Conservation (phyloP, 2,888 invertebrate genomes). For the Ectemnius cavifrons region DNA sequence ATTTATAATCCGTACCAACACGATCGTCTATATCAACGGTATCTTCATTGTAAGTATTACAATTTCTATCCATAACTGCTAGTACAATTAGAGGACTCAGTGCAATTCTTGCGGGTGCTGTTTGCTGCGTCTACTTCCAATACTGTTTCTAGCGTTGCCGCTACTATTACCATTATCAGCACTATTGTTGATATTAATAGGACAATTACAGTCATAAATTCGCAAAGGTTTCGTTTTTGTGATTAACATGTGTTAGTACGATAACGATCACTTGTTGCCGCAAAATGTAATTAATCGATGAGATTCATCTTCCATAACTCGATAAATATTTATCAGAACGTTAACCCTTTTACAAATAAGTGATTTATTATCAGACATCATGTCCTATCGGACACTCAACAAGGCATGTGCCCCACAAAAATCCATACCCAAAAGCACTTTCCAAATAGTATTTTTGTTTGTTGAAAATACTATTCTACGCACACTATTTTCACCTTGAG, state of each 20-base stretch:
- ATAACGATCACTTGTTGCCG: slow-evolving; percentile 12
- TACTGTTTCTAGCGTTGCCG: slow-evolving; percentile 22
- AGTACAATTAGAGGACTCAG: slow-evolving; percentile 28
- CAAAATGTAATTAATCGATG: slow-evolving; percentile 19
- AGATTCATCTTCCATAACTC: slow-evolving; percentile 16
- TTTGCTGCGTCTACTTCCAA: slow-evolving; percentile 38
- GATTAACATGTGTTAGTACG: slow-evolving; percentile 7
- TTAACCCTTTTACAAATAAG: slow-evolving; percentile 5
- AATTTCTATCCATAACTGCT: slow-evolving; percentile 48
- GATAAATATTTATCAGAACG: slow-evolving; percentile 20
- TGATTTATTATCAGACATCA: slow-evolving; percentile 13
- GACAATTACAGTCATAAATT: slow-evolving; percentile 45
- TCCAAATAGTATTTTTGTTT: not conserved
- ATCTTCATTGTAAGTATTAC: slow-evolving; percentile 59
- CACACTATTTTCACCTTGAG: slow-evolving; percentile 14
- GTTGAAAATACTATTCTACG: slow-evolving; percentile 10
- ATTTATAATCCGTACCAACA: slow-evolving; percentile 63
- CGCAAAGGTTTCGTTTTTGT: slow-evolving; percentile 19
- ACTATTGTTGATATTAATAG: slow-evolving; percentile 48
- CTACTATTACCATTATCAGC: slow-evolving; percentile 41
- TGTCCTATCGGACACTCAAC: slow-evolving; percentile 10
- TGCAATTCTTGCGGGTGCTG: slow-evolving; percentile 31
- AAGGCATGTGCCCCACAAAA: not conserved
- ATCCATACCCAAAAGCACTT: slow-evolving; percentile 8
- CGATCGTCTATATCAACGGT: slow-evolving; percentile 45